Conservation (phyloP, 2,888 invertebrate species). For the Bellardia pandia region DNA sequence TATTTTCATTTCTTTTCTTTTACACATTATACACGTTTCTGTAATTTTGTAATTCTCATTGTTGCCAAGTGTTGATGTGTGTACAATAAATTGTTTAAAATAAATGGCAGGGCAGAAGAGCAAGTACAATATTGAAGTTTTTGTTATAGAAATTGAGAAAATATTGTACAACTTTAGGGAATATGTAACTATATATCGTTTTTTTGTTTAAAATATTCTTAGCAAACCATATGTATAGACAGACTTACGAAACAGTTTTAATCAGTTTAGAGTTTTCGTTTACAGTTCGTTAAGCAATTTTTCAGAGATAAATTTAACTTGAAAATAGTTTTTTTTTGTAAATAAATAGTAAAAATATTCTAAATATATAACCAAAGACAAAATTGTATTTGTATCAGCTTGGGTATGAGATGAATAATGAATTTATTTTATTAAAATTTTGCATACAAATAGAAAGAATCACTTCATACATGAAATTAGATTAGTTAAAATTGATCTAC, state of each 20-base stretch:
- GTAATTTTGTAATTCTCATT: slow-evolving; percentile 1
- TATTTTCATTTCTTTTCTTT: not conserved
- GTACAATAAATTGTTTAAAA: not conserved
- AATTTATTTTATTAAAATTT: too few relatives aligned
- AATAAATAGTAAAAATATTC: not conserved
- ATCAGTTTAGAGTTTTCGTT: slow-evolving; percentile 46
- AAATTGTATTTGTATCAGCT: too few relatives aligned
- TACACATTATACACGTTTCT: not conserved
- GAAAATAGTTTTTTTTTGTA: slow-evolving; percentile 1
- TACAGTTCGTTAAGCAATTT: slow-evolving; percentile 58
- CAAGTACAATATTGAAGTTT: not conserved
- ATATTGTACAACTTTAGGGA: slow-evolving; percentile 22
- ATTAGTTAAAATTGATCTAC: too few relatives aligned
- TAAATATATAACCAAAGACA: too few relatives aligned
- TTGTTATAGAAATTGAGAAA: not conserved
- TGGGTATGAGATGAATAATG: too few relatives aligned
- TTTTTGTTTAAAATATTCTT: not conserved
- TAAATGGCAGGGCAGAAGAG: not conserved
- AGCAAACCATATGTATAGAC: not conserved
- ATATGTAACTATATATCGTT: not conserved
- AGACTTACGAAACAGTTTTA: slow-evolving; percentile 29
- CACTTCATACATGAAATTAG: too few relatives aligned
- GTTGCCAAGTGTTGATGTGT: slow-evolving; percentile 39
- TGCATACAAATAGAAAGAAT: too few relatives aligned
- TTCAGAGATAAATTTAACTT: slow-evolving; percentile 38